Conservation (phyloP, 2,797 vertebrate species). For the Pampus argenteus region DNA sequence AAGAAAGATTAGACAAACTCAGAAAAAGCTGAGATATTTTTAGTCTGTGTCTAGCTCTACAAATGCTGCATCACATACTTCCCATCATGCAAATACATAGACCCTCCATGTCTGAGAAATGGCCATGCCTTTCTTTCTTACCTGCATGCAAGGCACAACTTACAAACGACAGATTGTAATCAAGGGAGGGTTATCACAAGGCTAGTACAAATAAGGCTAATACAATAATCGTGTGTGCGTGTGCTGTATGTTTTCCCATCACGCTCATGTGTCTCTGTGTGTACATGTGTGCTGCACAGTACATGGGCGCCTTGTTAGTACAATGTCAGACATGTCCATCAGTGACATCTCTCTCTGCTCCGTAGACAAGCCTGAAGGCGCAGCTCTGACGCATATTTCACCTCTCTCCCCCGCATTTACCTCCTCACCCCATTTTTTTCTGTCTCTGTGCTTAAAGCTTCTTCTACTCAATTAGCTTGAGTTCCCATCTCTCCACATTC, state of each 20-base stretch:
- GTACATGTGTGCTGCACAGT: constrained; percentile 14
- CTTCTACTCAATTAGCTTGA: constrained; percentile 43
- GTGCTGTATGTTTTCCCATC: constrained; percentile 15
- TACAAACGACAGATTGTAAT: not conserved
- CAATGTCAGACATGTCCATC: constrained; percentile 70
- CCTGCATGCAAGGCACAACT: too few relatives aligned
- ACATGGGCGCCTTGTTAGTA: constrained; percentile 69
- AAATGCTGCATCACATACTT: too few relatives aligned
- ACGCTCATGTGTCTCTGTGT: constrained; percentile 23
- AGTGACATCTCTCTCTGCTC: constrained; percentile 47
- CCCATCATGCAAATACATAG: too few relatives aligned
- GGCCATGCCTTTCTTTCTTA: too few relatives aligned
- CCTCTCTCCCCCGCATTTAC: constrained; percentile 34
- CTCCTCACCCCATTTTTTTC: not conserved
- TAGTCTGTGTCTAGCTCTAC: too few relatives aligned
- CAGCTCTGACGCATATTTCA: constrained; percentile 46
- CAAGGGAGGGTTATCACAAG: not conserved
- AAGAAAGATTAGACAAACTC: too few relatives aligned
- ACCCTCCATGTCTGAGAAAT: too few relatives aligned
- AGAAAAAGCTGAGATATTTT: too few relatives aligned
- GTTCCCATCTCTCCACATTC: constrained; percentile 1
- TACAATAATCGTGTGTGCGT: constrained; percentile 5
- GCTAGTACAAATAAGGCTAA: too few relatives aligned
- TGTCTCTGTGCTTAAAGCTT: constrained; percentile 16
- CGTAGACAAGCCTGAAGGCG: constrained; percentile 38